Percentiles rank a stretch among this genome's conserved stretches.
Conservation (phyloP, 2,888 invertebrate genomes). For the Hydraecia micacea region DNA sequence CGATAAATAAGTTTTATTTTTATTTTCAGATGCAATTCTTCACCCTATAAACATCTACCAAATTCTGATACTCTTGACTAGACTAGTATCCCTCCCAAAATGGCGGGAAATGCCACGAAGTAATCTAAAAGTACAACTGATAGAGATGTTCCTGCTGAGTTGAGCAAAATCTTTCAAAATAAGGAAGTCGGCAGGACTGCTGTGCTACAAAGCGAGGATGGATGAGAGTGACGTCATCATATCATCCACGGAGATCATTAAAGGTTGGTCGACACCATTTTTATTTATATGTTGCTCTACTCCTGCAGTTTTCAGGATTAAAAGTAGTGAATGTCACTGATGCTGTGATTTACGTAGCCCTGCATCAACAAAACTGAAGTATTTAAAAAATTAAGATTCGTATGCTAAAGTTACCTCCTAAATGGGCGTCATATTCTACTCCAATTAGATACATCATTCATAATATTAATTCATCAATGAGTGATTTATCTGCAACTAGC, state of each 20-base stretch:
- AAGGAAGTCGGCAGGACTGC: constrained; percentile 81
- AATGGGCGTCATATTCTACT: neutral
- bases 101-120: constrained; percentile 26
- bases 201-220: constrained; percentile 87
- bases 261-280: constrained; percentile 85
- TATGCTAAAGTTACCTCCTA: neutral
- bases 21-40: constrained; percentile 42
- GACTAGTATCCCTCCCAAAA: constrained; percentile 1
- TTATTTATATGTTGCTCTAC: neutral
- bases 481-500: neutral
- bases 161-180: constrained; percentile 77
- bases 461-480: neutral
- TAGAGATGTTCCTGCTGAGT: constrained; percentile 50
- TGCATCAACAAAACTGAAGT: neutral
- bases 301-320: neutral
- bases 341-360: neutral
- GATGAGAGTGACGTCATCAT: constrained; percentile 90
- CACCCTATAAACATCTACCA: neutral
- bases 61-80: neutral
- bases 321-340: neutral
- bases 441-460: neutral
- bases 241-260: constrained; percentile 92
- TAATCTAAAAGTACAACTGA: constrained; percentile 24
- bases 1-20: neutral
- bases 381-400: neutral